Evolutionary conservation across 2,113 vertebrate genomes (phyloP), one percentile per base, ranked within the genome.

Genomic region (Melanerpes formicivorus): DNA sequence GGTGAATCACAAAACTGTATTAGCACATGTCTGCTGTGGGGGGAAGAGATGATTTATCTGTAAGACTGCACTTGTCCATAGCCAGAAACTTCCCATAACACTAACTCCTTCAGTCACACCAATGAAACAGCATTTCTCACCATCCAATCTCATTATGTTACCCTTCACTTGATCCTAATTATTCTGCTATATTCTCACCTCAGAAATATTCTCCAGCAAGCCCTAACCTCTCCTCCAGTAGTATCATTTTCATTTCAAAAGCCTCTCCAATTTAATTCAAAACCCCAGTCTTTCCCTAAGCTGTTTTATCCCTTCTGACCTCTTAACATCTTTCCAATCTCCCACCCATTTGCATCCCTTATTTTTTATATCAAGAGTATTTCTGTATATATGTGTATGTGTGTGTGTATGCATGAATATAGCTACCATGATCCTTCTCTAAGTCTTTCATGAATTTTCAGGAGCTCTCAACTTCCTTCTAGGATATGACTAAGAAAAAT

Each of bases 81-180:
- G 78, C 27, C 73, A 80, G 79, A 77, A 93, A 34, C 63, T 30
- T 84, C 64, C 70, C 69, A 3, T 71, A 78, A 72, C 58, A 63
- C 90, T 86, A 66, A 87, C 65, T 88, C 48, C 52, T 94, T 80
- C 73, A 90, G 77, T 88, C 82, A 88, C 56, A 64, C 79, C 12
- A 46, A 60, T 0, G 0, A 87, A 95, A 80, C 55, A 83, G 48
- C 82, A 74, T 80, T 94, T 95, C 60, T 88, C 90, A 90, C 73
- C 58, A 65, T 37, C 80, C 72, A 74, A 40, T 84, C 85, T 90
- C 80, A 83, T 90, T 85, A 85, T 26, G 76, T 85, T 95, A 62
- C 85, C 65, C 69, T 93, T 88, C 92, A 86, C 90, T 95, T 93
- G 85, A 86, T 91, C 80, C 62, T 93, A 90, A 90, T 94, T 95